Percentiles rank a stretch among this genome's conserved stretches.
phyloP scores from a whole-genome alignment of 2,797 vertebrate species.

The Galaxias olidus region DNA sequence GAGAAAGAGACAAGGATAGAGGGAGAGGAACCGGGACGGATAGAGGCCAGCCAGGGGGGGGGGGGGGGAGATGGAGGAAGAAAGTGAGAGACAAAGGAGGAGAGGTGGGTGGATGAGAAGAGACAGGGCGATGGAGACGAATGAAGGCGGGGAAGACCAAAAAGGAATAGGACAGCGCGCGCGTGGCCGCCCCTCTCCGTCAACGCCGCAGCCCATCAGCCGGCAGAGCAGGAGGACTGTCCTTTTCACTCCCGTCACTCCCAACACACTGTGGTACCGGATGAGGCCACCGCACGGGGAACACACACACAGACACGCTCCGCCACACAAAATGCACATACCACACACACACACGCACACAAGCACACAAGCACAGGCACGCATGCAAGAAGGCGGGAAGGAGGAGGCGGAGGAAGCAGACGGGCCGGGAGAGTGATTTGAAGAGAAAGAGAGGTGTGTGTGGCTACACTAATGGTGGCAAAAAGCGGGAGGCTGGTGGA shows the following conservation, averaged over 20 bases:
- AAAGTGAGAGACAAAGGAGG: background rate
- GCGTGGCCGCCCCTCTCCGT: background rate
- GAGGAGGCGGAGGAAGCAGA: conserved; percentile 15
- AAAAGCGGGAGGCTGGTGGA: conserved; percentile 50
- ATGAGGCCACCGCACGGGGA: background rate
- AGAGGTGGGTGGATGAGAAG: background rate
- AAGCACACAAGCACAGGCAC: conserved; percentile 1
- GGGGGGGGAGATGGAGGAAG: background rate
- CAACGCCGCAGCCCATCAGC: conserved; percentile 7
- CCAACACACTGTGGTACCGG: conserved; percentile 4
- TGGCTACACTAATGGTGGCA: conserved; percentile 38
- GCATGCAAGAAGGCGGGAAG: background rate
- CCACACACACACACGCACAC: background rate
- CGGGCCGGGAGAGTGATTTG: conserved; percentile 20
- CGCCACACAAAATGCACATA: background rate
- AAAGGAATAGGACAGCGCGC: background rate
- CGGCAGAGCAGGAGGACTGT: background rate
- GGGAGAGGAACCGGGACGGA: background rate
- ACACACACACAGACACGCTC: conserved; percentile 7
- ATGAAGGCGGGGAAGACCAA: background rate
- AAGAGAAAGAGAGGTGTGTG: background rate
- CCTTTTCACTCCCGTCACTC: conserved; percentile 16
- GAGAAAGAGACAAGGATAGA: background rate
- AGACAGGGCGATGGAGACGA: conserved; percentile 6
- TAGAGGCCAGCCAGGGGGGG: background rate